phyloP scores from a whole-genome alignment of 2,888 invertebrate genomes.

The Epinotia ramella region DNA sequence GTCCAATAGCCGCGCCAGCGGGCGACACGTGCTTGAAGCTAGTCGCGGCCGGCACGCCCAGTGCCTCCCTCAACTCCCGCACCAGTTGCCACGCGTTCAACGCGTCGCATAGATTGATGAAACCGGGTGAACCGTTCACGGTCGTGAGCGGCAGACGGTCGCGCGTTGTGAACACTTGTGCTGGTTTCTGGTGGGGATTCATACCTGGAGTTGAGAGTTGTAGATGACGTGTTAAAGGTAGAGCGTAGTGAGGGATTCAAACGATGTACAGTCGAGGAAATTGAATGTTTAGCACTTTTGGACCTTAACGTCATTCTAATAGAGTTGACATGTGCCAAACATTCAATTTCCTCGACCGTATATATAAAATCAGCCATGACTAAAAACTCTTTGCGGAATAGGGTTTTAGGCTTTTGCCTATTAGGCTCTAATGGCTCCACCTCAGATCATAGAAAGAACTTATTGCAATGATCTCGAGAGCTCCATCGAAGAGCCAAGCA shows the following conservation, averaged over 20 bases:
- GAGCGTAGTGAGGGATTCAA: conserved; percentile 1
- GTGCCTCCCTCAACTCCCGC: conserved; percentile 91
- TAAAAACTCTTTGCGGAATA: neutral
- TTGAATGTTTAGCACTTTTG: too few species aligned
- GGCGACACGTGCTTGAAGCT: conserved; percentile 99
- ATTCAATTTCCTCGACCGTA: too few species aligned
- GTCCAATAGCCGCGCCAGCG: conserved; percentile 97
- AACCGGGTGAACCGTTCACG: conserved; percentile 97
- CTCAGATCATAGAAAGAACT: too few species aligned
- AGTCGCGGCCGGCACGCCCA: conserved; percentile 95
- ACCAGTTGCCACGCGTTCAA: conserved; percentile 99
- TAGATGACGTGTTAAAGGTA: neutral
- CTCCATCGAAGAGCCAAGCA: neutral
- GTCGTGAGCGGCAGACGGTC: conserved; percentile 93
- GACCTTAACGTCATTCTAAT: too few species aligned
- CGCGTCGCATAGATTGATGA: conserved; percentile 98
- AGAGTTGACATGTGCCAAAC: too few species aligned
- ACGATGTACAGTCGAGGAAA: too few species aligned
- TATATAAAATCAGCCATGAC: neutral
- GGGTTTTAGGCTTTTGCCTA: neutral
- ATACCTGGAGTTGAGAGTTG: conserved; percentile 82
- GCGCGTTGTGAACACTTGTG: conserved; percentile 94
- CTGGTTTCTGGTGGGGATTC: conserved; percentile 99
- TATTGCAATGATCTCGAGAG: neutral
- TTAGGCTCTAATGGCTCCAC: too few species aligned